These are phyloP conservation scores for Megaceryle alcyon DNA, from an alignment of 2,797 vertebrate genomes.

Conservation along the genomic window DNA sequence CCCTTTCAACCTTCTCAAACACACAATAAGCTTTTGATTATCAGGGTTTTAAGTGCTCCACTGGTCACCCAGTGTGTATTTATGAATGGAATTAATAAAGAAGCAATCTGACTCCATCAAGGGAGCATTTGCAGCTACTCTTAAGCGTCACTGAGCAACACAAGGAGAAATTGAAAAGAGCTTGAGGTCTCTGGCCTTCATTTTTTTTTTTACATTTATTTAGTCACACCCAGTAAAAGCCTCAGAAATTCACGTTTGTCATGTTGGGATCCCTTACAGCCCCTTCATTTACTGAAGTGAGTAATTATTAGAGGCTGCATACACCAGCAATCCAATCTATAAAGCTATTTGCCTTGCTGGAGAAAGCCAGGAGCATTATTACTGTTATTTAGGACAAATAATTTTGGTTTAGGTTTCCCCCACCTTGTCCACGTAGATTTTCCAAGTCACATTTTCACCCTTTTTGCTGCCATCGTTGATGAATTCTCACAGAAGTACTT, in stretches of 20 bases:
- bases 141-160: constrained; percentile 42
- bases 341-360: neutral
- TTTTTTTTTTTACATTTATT: constrained; percentile 62
- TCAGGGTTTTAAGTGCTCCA: constrained; percentile 71
- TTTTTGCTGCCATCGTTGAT: neutral
- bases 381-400: neutral
- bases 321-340: neutral
- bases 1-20: constrained; percentile 76
- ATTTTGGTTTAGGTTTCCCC: neutral
- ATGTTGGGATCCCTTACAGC: neutral
- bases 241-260: neutral
- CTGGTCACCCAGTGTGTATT: constrained; percentile 73
- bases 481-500: neutral
- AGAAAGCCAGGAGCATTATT: neutral
- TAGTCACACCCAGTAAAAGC: constrained; percentile 48
- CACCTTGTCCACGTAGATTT: neutral
- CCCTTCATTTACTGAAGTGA: neutral
- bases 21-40: constrained; percentile 81
- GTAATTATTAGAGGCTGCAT: neutral
- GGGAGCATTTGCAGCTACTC: constrained; percentile 65
- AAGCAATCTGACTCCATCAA: constrained; percentile 74
- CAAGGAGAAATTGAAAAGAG: constrained; percentile 52
- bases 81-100: constrained; percentile 80
- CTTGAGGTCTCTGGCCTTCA: constrained; percentile 1
- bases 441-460: neutral